These are phyloP conservation scores for Adoxophyes honmai DNA, from an alignment of 1,140 invertebrate species.

Conservation along the genomic window DNA sequence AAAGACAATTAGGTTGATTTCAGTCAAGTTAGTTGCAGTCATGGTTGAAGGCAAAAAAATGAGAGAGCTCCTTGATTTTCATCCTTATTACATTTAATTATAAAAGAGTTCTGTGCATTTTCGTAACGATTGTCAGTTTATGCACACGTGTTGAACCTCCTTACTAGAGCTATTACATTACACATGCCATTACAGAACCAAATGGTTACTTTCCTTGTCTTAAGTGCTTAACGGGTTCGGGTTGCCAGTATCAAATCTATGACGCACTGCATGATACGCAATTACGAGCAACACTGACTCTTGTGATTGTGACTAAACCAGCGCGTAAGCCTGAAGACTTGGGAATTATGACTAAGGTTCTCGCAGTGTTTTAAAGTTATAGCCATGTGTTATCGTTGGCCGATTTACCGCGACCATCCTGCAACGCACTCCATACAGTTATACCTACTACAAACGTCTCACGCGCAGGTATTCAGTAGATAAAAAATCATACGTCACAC, in stretches of 20 bases:
- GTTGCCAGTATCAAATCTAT: not conserved
- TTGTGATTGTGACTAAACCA: too few species aligned
- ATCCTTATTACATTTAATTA: too few species aligned
- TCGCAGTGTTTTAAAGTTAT: slow-evolving; percentile 39
- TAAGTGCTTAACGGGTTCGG: not conserved
- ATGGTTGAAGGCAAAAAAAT: too few species aligned
- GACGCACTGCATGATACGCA: slow-evolving; percentile 1
- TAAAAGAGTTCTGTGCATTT: too few species aligned
- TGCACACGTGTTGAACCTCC: too few species aligned
- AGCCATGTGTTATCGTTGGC: slow-evolving; percentile 33
- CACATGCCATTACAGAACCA: not conserved
- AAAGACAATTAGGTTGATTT: too few species aligned
- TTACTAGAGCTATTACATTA: not conserved
- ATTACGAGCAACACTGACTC: not conserved
- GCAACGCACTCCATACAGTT: not conserved
- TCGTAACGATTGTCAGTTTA: too few species aligned
- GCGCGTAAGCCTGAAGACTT: slow-evolving; percentile 8
- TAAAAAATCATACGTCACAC: too few species aligned
- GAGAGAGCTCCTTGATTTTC: too few species aligned
- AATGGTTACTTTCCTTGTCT: not conserved
- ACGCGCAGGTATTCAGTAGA: too few species aligned
- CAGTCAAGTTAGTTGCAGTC: too few species aligned
- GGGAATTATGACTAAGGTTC: slow-evolving; percentile 34
- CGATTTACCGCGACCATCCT: slow-evolving; percentile 36
- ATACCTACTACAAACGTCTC: too few species aligned